Evolutionary conservation across 2,113 vertebrate species (phyloP), one percentile per base, ranked within the genome.

Genomic region (Sus scrofa): DNA sequence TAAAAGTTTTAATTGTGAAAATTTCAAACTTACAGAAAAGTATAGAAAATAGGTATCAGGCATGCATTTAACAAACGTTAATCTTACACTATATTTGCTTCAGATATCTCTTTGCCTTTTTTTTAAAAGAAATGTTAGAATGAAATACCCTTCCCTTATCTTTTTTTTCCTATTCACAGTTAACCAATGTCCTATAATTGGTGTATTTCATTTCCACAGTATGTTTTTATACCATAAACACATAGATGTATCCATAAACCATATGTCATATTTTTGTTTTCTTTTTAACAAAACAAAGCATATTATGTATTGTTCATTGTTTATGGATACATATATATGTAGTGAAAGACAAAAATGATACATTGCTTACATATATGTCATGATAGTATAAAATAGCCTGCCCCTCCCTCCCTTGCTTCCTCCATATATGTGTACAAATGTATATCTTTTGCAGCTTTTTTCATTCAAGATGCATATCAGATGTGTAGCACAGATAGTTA

Each of bases 1-100:
- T 58, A 54, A 71, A 94, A 63, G 9, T 78, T 87, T 93, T 78
- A 78, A 68, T 91, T 68, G 26, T 65, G 77, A 83, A 91, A 93
- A 73, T 71, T 26, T 67, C 20, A 73, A 50, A 70, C 20, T 85
- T 62, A 68, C 3, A 78, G 77, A 44, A 39, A 75, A 65, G 18
- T 14, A 19, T 44, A 86, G 27, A 78, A 82, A 86, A 58, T 71
- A 60, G 15, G 0, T 58, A 62, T 73, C 27, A 20, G 24, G 1
- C 34, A 3, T 54, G 24, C 19, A 83, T 68, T 78, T 89, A 91
- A 73, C 26, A 37, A 52, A 26, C 91, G 20, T 88, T 91, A 70
- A 52, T 10, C 16, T 73, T 44, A 92, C 85, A 9, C 30, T 24
- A 2, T 27, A 34, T 91, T 92, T 92, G 37, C 65, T 89, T 88